Evolutionary conservation across 2,888 invertebrate genomes (phyloP), one percentile per base, ranked within the genome.

Genomic region (Sclerodermus sp.): DNA sequence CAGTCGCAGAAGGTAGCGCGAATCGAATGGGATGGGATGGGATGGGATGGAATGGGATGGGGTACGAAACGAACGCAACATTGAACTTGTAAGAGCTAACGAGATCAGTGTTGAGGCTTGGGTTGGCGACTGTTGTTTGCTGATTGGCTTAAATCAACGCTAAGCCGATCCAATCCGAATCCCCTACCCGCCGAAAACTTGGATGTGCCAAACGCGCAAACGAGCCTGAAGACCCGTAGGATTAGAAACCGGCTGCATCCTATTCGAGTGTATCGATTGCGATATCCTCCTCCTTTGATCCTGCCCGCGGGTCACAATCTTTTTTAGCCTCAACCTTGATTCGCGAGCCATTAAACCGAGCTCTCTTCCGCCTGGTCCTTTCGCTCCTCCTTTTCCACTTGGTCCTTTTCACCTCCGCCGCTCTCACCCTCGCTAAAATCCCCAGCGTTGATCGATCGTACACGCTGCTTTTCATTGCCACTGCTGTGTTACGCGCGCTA

Each of bases 121-220:
- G 66, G 58, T 66, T 67, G 70, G 69, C 68, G 70, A 67, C 69
- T 67, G 68, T 61, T 77, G 73, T 77, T 77, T 77, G 67, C 70
- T 68, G 74, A 77, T 76, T 76, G 77, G 77, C 76, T 77, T 77
- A 76, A 77, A 77, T 77, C 77, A 76, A 64, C 74, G 74, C 62
- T 77, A 77, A 77, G 77, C 77, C 73, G 76, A 77, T 76, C 75
- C 76, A 74, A 76, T 75, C 70, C 62, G 23, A 73, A 73, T 73
- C 70, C 69, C 59, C 66, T 70, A 58, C 58, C 62, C 67, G 42
- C 45, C 60, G 48, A 45, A 51, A 57, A 63, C 48, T 58, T 62
- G 52, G 51, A 56, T 43, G 60, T 45, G 41, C 49, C 56, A 53
- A 54, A 53, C 50, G 44, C 40, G 36, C 47, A 39, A 47, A 49